Evolutionary conservation across 53 echinoderm and acorn worm genomes (phyloP), one percentile per base, ranked within the genome.

Genomic region (Henricia sp.): DNA sequence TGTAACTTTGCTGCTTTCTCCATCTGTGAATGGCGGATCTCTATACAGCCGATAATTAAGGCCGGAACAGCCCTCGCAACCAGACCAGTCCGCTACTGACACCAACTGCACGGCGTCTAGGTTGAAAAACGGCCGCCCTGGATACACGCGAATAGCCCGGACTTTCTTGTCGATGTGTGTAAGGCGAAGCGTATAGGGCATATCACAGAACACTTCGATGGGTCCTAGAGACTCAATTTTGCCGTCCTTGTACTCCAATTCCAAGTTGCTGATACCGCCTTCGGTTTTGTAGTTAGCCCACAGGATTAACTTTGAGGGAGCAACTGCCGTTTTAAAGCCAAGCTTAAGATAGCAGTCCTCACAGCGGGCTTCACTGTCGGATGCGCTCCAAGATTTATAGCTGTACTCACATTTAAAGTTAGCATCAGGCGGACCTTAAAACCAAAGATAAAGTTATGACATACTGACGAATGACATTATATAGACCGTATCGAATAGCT

Each of bases 391-490:
- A 0, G 88, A 78, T 20, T 86, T 77, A 1, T 38, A 83, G 69
- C 67, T 85, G 2, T 41, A 26, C 21, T 52, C 57, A 36, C 96
- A 94, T 34, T 27, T 76, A 36, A 62, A 0, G 19, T 76, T 82
- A 2, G 97, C 90, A 70, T 99, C 91, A 1, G 99, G 99, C 3
- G 94, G 89, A 41, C 97, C 97, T 96, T 26, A 70, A 42, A 82
- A 59, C 19, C 55, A 52, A 77, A 23, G 32, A 30, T 35, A 58
- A 72, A 64, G 2, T n/a, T 41, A 37, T n/a, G n/a, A n/a, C n/a
- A n/a, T n/a, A n/a, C n/a, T n/a, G n/a, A n/a, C n/a, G n/a, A n/a
- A n/a, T n/a, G n/a, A n/a, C n/a, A n/a, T n/a, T n/a, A n/a, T n/a
- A n/a, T n/a, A n/a, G n/a, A n/a, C n/a, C n/a, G n/a, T n/a, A n/a